Conservation (phyloP, 2,888 invertebrate genomes). For the Drosophila dives region DNA sequence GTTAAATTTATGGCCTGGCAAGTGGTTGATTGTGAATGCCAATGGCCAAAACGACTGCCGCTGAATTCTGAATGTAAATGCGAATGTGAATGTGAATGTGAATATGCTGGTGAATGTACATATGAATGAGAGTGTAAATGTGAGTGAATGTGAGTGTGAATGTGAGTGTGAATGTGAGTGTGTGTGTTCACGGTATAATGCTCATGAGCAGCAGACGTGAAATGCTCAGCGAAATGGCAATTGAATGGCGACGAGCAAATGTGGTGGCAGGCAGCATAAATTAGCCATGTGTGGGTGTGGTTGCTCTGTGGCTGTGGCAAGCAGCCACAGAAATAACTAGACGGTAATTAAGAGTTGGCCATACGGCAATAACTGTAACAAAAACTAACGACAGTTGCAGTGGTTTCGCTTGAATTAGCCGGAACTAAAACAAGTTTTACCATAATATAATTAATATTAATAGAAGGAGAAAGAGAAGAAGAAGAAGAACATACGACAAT, state of each 20-base stretch:
- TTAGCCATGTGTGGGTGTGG: constrained; percentile 33
- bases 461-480: no score
- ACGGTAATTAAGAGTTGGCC: constrained; percentile 39
- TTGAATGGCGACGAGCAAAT: constrained; percentile 20
- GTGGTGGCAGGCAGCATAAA: constrained; percentile 39
- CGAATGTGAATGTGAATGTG: constrained; percentile 23
- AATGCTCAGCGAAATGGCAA: constrained; percentile 21
- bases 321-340: background rate
- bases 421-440: background rate
- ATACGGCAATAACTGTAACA: background rate
- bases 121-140: constrained; percentile 7
- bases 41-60: constrained; percentile 51
- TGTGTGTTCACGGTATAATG: constrained; percentile 18
- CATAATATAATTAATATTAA: background rate
- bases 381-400: background rate
- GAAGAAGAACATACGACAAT: background rate
- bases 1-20: constrained; percentile 76
- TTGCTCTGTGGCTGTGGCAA: constrained; percentile 8
- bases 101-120: background rate
- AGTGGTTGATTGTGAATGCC: constrained; percentile 77
- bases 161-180: constrained; percentile 23
- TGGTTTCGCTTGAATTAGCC: background rate
- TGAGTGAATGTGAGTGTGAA: constrained; percentile 8
- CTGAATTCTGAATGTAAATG: constrained; percentile 58
- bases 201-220: constrained; percentile 16